Conservation (phyloP, 2,888 invertebrate genomes). For the Aquatica leii region DNA sequence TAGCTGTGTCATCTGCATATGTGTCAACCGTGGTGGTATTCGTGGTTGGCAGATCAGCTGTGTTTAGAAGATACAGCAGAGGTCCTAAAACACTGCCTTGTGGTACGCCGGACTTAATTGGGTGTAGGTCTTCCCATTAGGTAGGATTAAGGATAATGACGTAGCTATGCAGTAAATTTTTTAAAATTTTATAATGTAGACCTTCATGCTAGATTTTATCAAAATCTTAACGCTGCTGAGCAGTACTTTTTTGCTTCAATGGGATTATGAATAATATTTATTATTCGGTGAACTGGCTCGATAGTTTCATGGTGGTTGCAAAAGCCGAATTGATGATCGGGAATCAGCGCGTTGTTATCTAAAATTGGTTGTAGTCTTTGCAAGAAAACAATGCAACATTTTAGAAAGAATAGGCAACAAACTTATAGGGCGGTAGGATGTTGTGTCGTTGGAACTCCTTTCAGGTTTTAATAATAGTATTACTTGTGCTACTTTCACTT, state of each 20-base stretch:
- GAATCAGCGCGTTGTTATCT: too few species aligned
- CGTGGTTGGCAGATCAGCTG: conserved; percentile 35
- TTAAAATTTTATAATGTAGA: conserved; percentile 7
- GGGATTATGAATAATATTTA: conserved; percentile 4
- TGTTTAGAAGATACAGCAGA: conserved; percentile 34
- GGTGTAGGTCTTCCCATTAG: conserved; percentile 8
- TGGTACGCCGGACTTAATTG: conserved; percentile 29
- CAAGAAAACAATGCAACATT: conserved; percentile 3
- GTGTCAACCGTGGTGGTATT: too few species aligned
- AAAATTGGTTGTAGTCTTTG: background rate
- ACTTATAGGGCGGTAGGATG: too few species aligned
- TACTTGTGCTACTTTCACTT: conserved; percentile 6
- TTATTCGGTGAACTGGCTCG: conserved; percentile 10
- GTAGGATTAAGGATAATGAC: conserved; percentile 9
- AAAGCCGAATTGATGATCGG: background rate
- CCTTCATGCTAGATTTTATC: conserved; percentile 3
- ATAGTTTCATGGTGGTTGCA: conserved; percentile 5
- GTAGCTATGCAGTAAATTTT: conserved; percentile 7
- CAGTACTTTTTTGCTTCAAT: background rate
- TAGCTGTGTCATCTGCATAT: too few species aligned
- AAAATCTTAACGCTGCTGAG: background rate
- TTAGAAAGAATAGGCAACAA: conserved; percentile 3
- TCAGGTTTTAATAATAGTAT: too few species aligned
- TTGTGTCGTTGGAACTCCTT: too few species aligned
- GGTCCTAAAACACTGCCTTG: conserved; percentile 40